Conservation (phyloP, 2,113 vertebrate species). For the Perca flavescens region DNA sequence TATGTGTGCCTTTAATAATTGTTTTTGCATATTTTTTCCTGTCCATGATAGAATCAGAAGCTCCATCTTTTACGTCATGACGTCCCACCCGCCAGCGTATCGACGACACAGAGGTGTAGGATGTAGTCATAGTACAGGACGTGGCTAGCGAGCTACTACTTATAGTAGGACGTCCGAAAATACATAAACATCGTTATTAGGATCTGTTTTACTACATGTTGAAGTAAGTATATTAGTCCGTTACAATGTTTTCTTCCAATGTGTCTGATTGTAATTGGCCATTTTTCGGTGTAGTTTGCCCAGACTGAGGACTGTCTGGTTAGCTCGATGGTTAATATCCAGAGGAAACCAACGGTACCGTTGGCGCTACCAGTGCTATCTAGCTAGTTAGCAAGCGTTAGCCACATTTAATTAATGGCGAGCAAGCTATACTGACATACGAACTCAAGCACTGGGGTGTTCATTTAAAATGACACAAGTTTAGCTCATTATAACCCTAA, state of each 20-base stretch:
- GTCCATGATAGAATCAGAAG: neutral
- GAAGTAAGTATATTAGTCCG: constrained; percentile 54
- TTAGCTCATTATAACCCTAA: neutral
- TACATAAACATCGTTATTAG: neutral
- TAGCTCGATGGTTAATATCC: constrained; percentile 69
- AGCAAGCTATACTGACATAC: neutral
- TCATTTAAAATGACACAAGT: neutral
- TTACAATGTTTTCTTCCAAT: neutral
- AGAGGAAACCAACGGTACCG: constrained; percentile 52
- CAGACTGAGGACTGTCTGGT: constrained; percentile 48
- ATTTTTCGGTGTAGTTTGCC: neutral
- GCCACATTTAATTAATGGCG: constrained; percentile 21
- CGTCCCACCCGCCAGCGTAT: constrained; percentile 28
- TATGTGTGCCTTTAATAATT: neutral
- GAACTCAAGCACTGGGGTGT: neutral
- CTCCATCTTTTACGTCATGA: constrained; percentile 29
- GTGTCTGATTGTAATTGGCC: neutral
- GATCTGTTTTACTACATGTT: constrained; percentile 24
- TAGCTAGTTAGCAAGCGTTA: constrained; percentile 14
- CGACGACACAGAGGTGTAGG: constrained; percentile 60
- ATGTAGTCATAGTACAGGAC: constrained; percentile 78
- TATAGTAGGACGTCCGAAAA: constrained; percentile 46
- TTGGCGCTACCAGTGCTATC: constrained; percentile 38
- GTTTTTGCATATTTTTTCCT: neutral
- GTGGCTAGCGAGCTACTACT: constrained; percentile 70